Percentiles rank a stretch among this genome's conserved stretches.
These are phyloP conservation scores for Pilophorus perplexus DNA, from an alignment of 2,888 invertebrate genomes.

Conservation along the genomic window DNA sequence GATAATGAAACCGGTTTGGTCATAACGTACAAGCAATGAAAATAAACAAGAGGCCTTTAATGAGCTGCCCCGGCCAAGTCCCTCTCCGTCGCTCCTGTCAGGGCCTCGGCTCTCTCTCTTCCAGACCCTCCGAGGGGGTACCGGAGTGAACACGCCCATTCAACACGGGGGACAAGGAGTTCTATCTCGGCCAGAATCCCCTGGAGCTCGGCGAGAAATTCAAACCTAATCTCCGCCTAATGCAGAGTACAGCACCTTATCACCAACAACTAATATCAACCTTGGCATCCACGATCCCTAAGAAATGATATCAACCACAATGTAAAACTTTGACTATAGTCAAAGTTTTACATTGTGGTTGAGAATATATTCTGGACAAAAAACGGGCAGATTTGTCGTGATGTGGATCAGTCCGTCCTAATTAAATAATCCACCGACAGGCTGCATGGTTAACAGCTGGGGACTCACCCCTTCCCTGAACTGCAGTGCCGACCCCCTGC, in stretches of 20 bases:
- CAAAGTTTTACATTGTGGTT: not conserved
- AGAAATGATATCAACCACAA: not conserved
- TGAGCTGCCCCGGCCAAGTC: not conserved
- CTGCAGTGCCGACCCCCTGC: too few species aligned
- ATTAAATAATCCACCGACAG: too few species aligned
- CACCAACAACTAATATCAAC: too few species aligned
- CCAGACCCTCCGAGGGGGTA: not conserved
- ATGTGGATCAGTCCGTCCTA: too few species aligned
- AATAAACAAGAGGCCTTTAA: slow-evolving; percentile 27
- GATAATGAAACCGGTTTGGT: slow-evolving; percentile 29
- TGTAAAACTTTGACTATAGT: not conserved
- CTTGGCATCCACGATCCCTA: too few species aligned
- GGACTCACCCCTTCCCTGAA: too few species aligned
- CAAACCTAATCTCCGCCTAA: too few species aligned
- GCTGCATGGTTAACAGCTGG: too few species aligned
- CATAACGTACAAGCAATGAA: slow-evolving; percentile 22
- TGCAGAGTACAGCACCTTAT: too few species aligned
- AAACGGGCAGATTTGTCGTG: too few species aligned
- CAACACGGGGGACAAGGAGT: slow-evolving; percentile 1
- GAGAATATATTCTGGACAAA: too few species aligned
- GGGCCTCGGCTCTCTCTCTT: not conserved
- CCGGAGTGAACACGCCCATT: not conserved
- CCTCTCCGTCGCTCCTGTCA: not conserved
- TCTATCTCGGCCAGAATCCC: not conserved
- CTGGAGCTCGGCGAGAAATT: too few species aligned